Conservation (phyloP, 92 coral and sea anemone genomes). For the Epizoanthus illoricatus region DNA sequence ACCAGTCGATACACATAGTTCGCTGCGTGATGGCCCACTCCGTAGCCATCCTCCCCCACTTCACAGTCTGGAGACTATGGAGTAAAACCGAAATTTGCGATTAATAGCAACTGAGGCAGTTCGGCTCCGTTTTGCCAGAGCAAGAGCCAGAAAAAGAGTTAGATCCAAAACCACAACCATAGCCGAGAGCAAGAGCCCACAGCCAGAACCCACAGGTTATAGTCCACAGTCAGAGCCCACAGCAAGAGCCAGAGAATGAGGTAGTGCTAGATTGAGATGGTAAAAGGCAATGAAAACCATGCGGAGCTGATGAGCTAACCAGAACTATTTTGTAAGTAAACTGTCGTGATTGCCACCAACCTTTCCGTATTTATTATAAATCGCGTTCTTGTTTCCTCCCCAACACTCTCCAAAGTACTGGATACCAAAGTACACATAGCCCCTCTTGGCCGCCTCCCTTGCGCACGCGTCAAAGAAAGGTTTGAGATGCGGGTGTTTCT, state of each 20-base stretch:
- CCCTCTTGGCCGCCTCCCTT: conserved; percentile 3
- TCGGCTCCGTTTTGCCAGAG: too few species aligned
- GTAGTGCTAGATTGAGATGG: not conserved
- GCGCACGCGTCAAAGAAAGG: conserved; percentile 22
- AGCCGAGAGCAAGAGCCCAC: not conserved
- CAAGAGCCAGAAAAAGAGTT: not conserved
- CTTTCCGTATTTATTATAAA: not conserved
- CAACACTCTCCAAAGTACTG: not conserved
- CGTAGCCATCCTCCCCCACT: conserved; percentile 10
- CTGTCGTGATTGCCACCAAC: not conserved
- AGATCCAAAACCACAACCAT: not conserved
- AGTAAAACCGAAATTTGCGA: not conserved
- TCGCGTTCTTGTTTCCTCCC: not conserved
- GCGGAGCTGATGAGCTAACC: too few species aligned
- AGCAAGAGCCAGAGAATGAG: too few species aligned
- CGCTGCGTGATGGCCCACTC: not conserved
- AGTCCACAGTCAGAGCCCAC: too few species aligned
- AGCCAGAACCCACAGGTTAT: too few species aligned
- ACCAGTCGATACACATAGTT: conserved; percentile 6
- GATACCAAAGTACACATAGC: conserved; percentile 2
- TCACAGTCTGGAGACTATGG: not conserved
- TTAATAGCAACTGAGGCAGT: too few species aligned
- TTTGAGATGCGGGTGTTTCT: not conserved
- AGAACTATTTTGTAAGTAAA: too few species aligned
- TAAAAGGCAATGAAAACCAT: not conserved